Evolutionary conservation across 2,888 invertebrate species (phyloP).

Genomic region (Lepidocyrtinus sp.): DNA sequence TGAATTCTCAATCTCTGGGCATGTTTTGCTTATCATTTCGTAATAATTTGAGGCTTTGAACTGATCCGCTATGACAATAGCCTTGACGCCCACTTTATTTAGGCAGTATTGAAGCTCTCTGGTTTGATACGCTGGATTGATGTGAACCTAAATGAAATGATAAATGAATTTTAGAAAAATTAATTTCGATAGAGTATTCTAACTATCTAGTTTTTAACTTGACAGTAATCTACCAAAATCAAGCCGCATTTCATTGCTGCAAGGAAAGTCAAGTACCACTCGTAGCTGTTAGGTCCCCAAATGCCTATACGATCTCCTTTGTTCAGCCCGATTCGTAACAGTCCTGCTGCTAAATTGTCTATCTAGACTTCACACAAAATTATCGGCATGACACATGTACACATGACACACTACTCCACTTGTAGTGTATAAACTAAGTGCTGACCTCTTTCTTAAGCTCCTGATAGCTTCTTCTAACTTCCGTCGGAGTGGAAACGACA

Average conservation of each 20-base stretch:
- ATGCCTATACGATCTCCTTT: constrained; percentile 84
- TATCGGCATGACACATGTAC: not conserved
- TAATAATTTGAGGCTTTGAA: constrained; percentile 81
- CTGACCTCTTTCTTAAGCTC: constrained; percentile 74
- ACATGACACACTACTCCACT: not conserved
- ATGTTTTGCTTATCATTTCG: constrained; percentile 76
- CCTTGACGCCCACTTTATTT: constrained; percentile 80
- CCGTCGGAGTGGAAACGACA: constrained; percentile 76
- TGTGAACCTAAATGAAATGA: constrained; percentile 81
- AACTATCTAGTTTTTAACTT: too few species aligned
- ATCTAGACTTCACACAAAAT: constrained; percentile 74
- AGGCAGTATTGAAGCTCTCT: constrained; percentile 82
- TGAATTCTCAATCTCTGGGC: constrained; percentile 76
- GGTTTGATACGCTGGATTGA: constrained; percentile 83
- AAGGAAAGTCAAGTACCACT: constrained; percentile 83
- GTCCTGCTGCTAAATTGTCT: constrained; percentile 81
- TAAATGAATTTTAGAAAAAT: too few species aligned
- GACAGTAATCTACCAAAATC: constrained; percentile 78
- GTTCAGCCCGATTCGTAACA: constrained; percentile 80
- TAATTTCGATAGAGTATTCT: too few species aligned
- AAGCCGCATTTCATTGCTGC: constrained; percentile 83
- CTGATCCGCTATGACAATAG: constrained; percentile 78
- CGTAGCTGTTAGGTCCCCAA: constrained; percentile 84
- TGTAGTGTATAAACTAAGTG: not conserved
- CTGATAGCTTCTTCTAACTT: constrained; percentile 75